Evolutionary conservation across 2,113 vertebrate genomes (phyloP), one percentile per base, ranked within the genome.

Genomic region (Tenrec ecaudatus): DNA sequence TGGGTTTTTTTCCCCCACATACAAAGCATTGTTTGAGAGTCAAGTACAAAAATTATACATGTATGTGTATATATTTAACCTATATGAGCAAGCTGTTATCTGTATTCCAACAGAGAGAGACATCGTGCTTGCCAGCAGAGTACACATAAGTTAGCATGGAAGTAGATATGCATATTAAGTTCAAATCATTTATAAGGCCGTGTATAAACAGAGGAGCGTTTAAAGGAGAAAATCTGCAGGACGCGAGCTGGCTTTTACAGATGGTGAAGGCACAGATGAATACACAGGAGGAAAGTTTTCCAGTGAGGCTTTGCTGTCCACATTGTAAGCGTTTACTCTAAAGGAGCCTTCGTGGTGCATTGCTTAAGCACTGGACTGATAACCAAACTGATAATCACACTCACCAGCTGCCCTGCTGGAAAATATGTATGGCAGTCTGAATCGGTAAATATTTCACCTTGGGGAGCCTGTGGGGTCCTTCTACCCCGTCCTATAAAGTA

Each of bases 1-100:
- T 66, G 60, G 10, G 83, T 95, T 33, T 92, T 58, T 58, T 19
- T 86, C 93, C 36, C 90, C 58, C 58, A 91, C 4, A 36, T 16
- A 27, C 20, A 84, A 43, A 29, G 22, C 25, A 73, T 87, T 93
- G 95, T 71, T 82, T 57, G n/a, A 80, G 33, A 83, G 36, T 79
- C 38, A 36, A 38, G 7, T 43, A 78, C 15, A 83, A 94, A 94
- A 94, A 75, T 58, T 69, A 9, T 29, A 79, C 80, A 66, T 47
- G 11, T 53, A 53, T 5, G 11, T 69, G 6, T 29, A 79, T 83
- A 66, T 47, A 76, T 60, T 80, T 7, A 31, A 43, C 3, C 36
- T 27, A 3, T 58, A 82, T 60, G 2, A 19, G 47, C 3, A 88
- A 79, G 71, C 1, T 23, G 19, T n/a, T 84, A 60, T 43, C 23